phyloP scores from a whole-genome alignment of 1,140 invertebrate genomes.

The Drosophila nebulosa region DNA sequence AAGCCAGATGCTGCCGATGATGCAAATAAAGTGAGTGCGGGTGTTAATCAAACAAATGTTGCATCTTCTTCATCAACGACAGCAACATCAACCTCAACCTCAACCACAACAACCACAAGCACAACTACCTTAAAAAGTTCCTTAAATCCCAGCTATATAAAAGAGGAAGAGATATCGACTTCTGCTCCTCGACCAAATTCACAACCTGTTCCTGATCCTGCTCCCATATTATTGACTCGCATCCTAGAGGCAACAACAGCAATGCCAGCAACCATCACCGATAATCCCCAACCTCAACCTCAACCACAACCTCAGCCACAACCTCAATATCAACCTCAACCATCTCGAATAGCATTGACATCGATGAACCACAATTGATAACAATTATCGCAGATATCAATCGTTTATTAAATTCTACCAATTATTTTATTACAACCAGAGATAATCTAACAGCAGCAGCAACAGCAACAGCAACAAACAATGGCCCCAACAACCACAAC shows the following conservation, averaged over 20 bases:
- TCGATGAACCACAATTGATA: conserved; percentile 72
- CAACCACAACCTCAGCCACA: conserved; percentile 30
- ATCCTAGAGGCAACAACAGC: conserved; percentile 38
- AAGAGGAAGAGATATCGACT: background rate
- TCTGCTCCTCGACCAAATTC: background rate
- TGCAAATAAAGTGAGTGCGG: conserved; percentile 70
- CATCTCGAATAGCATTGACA: conserved; percentile 64
- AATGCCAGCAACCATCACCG: conserved; percentile 20
- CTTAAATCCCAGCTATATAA: conserved; percentile 14
- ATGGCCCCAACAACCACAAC: conserved; percentile 36
- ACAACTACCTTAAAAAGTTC: conserved; percentile 12
- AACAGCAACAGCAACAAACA: conserved; percentile 44
- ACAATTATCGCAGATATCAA: conserved; percentile 76
- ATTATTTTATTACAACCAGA: conserved; percentile 81
- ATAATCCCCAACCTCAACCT: conserved; percentile 26
- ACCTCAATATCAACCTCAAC: conserved; percentile 13
- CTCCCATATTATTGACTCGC: conserved; percentile 35
- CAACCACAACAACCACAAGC: conserved; percentile 29
- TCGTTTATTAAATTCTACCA: conserved; percentile 81
- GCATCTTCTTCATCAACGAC: conserved; percentile 35
- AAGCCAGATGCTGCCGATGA: conserved; percentile 62
- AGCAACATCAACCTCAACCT: conserved; percentile 23
- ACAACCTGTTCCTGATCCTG: background rate
- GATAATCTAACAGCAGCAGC: conserved; percentile 69
- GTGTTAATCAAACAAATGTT: conserved; percentile 39